Conservation (phyloP, 1,140 invertebrate genomes). For the Drosophila quadrilineata region DNA sequence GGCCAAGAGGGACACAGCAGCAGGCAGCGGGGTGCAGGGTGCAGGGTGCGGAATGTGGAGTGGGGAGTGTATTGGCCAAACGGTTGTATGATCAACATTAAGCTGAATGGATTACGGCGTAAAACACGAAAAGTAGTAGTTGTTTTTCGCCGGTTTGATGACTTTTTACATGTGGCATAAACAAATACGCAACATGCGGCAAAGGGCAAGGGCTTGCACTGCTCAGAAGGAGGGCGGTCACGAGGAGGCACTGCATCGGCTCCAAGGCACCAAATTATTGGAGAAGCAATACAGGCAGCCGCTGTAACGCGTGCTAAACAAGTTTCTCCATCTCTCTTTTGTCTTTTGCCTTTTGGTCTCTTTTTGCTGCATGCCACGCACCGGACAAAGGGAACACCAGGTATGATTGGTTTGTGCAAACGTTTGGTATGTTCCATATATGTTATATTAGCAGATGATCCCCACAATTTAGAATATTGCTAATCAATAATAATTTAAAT, state of each 20-base stretch:
- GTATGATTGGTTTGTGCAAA: not conserved
- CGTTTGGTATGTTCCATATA: slow-evolving; percentile 11
- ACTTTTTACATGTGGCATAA: slow-evolving; percentile 56
- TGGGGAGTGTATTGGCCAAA: not conserved
- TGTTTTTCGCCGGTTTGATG: slow-evolving; percentile 18
- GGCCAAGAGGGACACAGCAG: not conserved
- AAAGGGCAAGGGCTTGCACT: not conserved
- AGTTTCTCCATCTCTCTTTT: slow-evolving; percentile 73
- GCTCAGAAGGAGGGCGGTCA: not conserved
- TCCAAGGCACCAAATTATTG: slow-evolving; percentile 69
- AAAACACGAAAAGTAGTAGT: slow-evolving; percentile 40
- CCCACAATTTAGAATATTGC: too few species aligned
- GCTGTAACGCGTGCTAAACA: slow-evolving; percentile 78
- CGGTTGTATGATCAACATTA: slow-evolving; percentile 52
- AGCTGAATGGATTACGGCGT: slow-evolving; percentile 53
- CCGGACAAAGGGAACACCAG: too few species aligned
- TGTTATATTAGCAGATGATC: too few species aligned
- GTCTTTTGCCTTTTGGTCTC: slow-evolving; percentile 17
- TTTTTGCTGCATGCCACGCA: too few species aligned
- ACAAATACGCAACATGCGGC: slow-evolving; percentile 44
- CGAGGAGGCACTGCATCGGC: not conserved
- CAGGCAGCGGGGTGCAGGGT: not conserved
- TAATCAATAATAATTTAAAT: too few species aligned
- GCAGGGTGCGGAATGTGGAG: not conserved
- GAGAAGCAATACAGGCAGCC: slow-evolving; percentile 76